These are phyloP conservation scores for Craseonycteris thonglongyai DNA, from an alignment of 2,113 vertebrate species.

Conservation along the genomic window DNA sequence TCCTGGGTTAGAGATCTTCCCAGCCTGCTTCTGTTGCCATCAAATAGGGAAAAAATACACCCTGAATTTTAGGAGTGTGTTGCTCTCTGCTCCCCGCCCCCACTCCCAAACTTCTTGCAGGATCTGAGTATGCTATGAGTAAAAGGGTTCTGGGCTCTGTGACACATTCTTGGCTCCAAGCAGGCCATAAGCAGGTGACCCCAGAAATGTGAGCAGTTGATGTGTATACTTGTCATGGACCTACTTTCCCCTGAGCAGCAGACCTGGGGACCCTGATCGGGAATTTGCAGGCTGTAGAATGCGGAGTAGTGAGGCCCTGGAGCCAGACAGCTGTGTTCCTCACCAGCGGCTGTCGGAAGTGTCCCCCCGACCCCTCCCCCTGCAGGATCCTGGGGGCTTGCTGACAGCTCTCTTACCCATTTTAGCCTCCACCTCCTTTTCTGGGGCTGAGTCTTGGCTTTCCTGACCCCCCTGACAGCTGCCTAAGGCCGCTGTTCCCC, in stretches of 20 bases:
- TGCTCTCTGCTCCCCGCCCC: not conserved
- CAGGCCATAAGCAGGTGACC: not conserved
- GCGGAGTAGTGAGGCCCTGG: not conserved
- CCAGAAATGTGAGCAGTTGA: not conserved
- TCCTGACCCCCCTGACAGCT: not conserved
- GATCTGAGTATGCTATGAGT: not conserved
- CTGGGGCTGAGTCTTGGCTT: not conserved
- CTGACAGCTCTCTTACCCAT: not conserved
- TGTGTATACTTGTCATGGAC: rapidly evolving
- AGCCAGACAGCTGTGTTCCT: not conserved
- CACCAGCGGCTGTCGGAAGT: not conserved
- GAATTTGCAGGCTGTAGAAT: not conserved
- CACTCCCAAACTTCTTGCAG: not conserved
- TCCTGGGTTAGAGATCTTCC: no score
- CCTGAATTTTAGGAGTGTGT: not conserved
- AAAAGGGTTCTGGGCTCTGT: not conserved
- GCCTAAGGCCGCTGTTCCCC: not conserved
- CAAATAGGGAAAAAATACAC: not conserved
- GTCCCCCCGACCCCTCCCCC: rapidly evolving
- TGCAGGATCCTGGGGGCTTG: not conserved
- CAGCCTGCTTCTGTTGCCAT: not conserved
- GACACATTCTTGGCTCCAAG: not conserved
- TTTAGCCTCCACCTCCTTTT: not conserved
- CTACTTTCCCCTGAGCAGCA: no score
- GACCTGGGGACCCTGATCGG: not conserved